Base-by-base conservation (phyloP, 2,797 vertebrate genomes). In the Schizopygopsis malacanthus region DNA sequence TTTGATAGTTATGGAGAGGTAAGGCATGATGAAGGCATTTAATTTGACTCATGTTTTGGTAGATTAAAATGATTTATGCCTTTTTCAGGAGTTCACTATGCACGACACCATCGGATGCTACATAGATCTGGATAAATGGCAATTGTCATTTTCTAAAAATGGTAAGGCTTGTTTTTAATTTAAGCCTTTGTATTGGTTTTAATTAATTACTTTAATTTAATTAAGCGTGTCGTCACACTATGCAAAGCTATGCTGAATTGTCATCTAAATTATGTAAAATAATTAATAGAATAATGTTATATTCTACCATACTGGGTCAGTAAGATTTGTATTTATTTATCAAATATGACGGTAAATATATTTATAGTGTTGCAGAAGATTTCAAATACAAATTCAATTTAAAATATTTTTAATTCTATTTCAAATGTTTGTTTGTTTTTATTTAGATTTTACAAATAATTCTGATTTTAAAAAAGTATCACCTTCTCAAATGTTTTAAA, bases 1-100 rank as follows among this genome's bases (percentile, higher is more conserved):
- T 99, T 99, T 95, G 98, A 99, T 93, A 99, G 97, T 92, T 99
- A 99, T 2, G 98, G 98, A 90, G 98, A 99, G 96, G 98, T 99
- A 90, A 92, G 93, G 2, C 20, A 9, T 81, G 18, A 45, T 8
- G 2, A 41, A 20, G 9, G 1, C 6, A 8, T 65, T 4, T 28
- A 4, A 65, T 70, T 9, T 70, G 10, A 79, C 18, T 76, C 2
- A 6, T 3, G 9, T 11, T 70, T 10, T 76, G 13, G 1, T 18
- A 2, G 2, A 33, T 61, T 73, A 5, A 59, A 15, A 18, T 37
- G 28, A 33, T 80, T 13, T 71, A 9, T 88, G 4, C 83, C 85
- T 87, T 89, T 52, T 88, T 67, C 0, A 99, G 98, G 98, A 99
- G 90, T 99, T 98, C 87, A 99, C 98, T 43, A 99, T 99, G 98